Conservation (phyloP, 2,113 vertebrate species). For the Rallus limicola region DNA sequence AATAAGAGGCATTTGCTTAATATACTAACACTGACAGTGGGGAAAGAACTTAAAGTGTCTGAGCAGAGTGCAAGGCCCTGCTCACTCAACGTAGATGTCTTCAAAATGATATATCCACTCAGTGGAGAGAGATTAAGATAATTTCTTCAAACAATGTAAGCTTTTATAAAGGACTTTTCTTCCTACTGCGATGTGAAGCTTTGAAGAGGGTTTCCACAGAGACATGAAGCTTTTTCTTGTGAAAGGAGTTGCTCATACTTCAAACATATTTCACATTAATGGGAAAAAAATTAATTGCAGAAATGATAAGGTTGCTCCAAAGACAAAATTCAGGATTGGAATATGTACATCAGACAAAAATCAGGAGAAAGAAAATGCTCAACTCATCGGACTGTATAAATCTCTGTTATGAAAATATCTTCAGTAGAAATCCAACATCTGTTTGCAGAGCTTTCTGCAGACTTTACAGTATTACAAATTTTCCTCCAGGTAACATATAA, state of each 20-base stretch:
- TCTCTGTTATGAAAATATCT: background rate
- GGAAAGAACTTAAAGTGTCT: background rate
- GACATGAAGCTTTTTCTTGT: background rate
- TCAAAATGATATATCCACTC: background rate
- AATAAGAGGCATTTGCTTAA: background rate
- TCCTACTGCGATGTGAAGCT: background rate
- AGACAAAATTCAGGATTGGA: background rate
- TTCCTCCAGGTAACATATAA: background rate
- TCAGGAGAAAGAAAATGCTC: background rate
- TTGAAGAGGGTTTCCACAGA: constrained; percentile 43
- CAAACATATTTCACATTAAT: background rate
- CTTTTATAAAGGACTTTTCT: constrained; percentile 30
- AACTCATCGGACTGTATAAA: background rate
- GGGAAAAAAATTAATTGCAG: background rate
- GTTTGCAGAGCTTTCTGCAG: background rate
- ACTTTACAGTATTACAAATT: background rate
- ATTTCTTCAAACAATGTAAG: constrained; percentile 18
- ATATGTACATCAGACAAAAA: background rate
- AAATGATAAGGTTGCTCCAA: background rate
- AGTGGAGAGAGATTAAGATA: constrained; percentile 12
- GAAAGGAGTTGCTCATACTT: constrained; percentile 1
- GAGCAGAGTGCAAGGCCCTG: background rate
- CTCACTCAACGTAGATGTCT: background rate
- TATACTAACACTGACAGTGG: background rate
- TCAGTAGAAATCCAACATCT: background rate